These are phyloP conservation scores for Harpagifer antarcticus DNA, from an alignment of 2,797 vertebrate genomes.

Conservation along the genomic window DNA sequence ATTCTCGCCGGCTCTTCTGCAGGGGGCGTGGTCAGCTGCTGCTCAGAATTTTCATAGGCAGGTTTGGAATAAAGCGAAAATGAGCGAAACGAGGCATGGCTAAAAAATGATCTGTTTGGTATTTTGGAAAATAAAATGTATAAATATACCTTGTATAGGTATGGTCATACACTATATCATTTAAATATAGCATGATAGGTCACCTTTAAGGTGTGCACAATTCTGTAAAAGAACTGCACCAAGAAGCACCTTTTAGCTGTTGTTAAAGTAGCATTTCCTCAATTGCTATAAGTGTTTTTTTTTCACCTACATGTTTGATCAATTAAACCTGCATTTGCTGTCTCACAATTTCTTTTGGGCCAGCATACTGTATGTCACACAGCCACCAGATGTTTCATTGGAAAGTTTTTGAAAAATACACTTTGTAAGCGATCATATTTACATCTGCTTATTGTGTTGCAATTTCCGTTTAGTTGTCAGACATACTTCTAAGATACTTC, in stretches of 20 bases:
- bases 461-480: neutral
- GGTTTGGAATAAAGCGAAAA: no score
- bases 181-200: no score
- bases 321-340: neutral
- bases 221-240: neutral
- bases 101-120: no score
- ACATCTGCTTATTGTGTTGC: neutral
- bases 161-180: no score
- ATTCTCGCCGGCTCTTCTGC: no score
- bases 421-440: neutral
- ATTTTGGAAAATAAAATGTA: no score
- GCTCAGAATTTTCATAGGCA: no score
- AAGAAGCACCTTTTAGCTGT: constrained; percentile 1
- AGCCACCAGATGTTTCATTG: neutral
- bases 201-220: constrained; percentile 18
- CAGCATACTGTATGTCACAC: neutral
- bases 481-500: neutral
- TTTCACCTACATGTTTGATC: neutral
- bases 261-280: constrained; percentile 8
- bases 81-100: no score
- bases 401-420: neutral
- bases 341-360: neutral
- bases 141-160: no score
- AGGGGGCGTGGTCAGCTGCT: no score
- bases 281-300: neutral